Percentiles rank a stretch among this genome's conserved stretches.
phyloP scores from a whole-genome alignment of 2,113 vertebrate genomes.

The Merops nubicus region DNA sequence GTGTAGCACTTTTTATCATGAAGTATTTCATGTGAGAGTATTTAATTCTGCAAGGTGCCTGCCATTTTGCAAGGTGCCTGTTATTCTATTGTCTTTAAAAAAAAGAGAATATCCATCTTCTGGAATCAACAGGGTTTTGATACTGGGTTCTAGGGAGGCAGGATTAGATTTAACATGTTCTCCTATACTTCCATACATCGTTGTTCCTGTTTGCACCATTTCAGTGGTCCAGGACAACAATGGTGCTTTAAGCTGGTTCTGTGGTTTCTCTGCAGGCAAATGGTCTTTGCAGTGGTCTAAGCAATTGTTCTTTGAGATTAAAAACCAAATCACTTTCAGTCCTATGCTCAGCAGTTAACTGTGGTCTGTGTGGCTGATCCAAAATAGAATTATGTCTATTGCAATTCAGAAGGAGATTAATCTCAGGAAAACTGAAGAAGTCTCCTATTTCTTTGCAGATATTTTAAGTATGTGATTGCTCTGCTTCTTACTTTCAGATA shows the following conservation, averaged over 20 bases:
- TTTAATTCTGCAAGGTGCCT: neutral
- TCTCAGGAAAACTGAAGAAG: neutral
- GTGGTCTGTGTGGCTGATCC: neutral
- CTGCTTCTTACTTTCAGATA: neutral
- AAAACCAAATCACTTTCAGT: neutral
- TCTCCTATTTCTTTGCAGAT: neutral
- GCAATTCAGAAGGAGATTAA: neutral
- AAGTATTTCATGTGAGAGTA: neutral
- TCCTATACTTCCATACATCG: neutral
- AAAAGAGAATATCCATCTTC: neutral
- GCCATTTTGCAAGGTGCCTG: neutral
- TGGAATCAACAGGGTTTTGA: neutral
- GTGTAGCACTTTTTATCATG: neutral
- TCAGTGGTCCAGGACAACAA: neutral
- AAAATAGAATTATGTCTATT: neutral
- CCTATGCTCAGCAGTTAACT: neutral
- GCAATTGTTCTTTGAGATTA: neutral
- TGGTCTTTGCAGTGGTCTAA: neutral
- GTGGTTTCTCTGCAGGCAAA: neutral
- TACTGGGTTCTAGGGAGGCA: neutral
- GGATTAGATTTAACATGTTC: neutral
- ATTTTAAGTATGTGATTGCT: neutral
- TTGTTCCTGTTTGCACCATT: neutral
- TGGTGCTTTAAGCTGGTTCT: neutral
- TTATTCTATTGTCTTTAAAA: neutral